phyloP scores from a whole-genome alignment of 2,888 invertebrate species.

The Nephrotoma flavescens region DNA sequence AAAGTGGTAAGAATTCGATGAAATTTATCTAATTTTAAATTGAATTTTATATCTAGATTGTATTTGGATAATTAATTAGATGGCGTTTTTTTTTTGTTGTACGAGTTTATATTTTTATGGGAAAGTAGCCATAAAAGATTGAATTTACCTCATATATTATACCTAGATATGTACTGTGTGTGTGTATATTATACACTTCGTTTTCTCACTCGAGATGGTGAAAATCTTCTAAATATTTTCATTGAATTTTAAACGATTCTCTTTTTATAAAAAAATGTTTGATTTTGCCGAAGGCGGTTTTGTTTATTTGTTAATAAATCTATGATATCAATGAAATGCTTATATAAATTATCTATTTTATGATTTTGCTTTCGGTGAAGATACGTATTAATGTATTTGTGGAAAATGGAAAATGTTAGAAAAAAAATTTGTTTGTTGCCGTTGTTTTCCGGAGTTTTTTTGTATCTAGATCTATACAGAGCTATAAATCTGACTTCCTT shows the following conservation, averaged over 20 bases:
- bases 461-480: neutral
- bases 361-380: neutral
- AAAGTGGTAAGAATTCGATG: neutral
- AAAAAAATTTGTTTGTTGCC: neutral
- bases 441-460: neutral
- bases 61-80: neutral
- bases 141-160: neutral
- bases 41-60: too few species aligned
- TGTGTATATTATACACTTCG: neutral
- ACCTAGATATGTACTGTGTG: neutral
- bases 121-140: neutral
- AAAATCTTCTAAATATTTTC: neutral
- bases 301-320: neutral
- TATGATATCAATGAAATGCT: neutral
- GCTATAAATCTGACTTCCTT: neutral
- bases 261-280: neutral
- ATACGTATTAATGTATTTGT: neutral
- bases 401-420: neutral
- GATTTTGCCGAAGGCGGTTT: neutral
- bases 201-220: neutral
- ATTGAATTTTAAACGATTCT: neutral
- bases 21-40: neutral
- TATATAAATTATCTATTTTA: neutral
- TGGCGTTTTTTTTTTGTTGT: neutral
- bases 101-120: neutral